Evolutionary conservation across 2,888 invertebrate species (phyloP), one percentile per base, ranked within the genome.

Genomic region (Ochropleura plecta): DNA sequence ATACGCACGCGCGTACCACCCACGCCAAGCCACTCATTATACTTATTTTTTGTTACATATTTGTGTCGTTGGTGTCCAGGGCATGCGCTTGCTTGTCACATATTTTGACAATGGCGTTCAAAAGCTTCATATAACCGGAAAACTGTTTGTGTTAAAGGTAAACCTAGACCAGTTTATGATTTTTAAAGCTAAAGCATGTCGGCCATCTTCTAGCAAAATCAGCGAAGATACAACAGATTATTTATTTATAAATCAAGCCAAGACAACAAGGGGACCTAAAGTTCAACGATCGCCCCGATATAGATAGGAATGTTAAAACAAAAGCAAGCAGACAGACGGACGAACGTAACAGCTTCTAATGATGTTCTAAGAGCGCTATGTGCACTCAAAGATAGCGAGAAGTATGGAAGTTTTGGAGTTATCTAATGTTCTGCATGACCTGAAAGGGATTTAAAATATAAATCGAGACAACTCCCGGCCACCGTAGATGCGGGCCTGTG

Each of bases 271-370:
- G 70, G 74, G 73, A 77, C 76, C 40, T 65, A 76, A 77, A 87
- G 90, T 90, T 90, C 90, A 90, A 89, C 73, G 90, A 78, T 80
- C 91, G 87, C 49, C 84, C 85, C 76, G 83, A 89, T 89, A 84
- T 90, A 90, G 90, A 89, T 67, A 76, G 81, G 86, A 87, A 88
- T 84, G 79, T 79, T 63, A 76, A 82, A 87, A 89, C 85, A 83
- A 87, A 86, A 89, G 80, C 77, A 85, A 86, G 83, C 74, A 76
- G 82, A 84, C 78, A 68, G 55, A 79, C 75, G 51, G 63, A 77
- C 82, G 59, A 42, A 59, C 78, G 62, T 70, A 73, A 82, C 79
- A 79, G 78, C 73, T 80, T 70, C 81, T 87, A 86, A 85, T 84
- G 81, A 82, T 79, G 53, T 46, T 84, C 72, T 81, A 74, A 78